Conservation (phyloP, 2,888 invertebrate genomes). For the Pasiphila rectangulata region DNA sequence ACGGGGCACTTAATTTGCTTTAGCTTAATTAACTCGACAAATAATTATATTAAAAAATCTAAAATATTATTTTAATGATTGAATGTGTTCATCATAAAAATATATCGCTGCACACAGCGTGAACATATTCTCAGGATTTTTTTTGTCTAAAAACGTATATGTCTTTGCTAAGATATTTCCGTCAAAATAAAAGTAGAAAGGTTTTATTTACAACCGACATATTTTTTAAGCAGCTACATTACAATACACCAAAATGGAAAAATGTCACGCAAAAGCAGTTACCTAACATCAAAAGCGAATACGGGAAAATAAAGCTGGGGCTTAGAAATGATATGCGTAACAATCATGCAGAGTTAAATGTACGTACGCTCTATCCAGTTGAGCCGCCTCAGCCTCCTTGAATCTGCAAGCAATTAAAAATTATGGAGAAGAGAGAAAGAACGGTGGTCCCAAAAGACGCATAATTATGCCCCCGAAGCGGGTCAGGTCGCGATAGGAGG, state of each 20-base stretch:
- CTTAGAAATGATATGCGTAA: constrained; percentile 55
- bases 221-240: constrained; percentile 19
- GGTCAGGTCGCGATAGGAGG: constrained; percentile 49
- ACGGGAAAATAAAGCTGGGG: constrained; percentile 45
- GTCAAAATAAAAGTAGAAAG: no score
- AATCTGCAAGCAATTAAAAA: constrained; percentile 87
- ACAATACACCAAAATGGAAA: constrained; percentile 18
- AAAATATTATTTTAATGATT: no score
- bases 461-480: constrained; percentile 61
- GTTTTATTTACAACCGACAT: neutral
- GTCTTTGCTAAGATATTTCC: no score
- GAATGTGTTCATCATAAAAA: no score
- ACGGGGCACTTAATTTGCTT: no score
- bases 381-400: constrained; percentile 91
- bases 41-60: no score
- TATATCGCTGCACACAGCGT: no score
- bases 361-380: constrained; percentile 91
- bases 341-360: constrained; percentile 66
- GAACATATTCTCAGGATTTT: no score
- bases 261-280: constrained; percentile 28
- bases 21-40: no score
- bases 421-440: constrained; percentile 77
- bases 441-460: constrained; percentile 55
- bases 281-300: constrained; percentile 41
- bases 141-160: no score